Conservation (phyloP, 2,113 vertebrate species). For the Bungarus multicinctus region DNA sequence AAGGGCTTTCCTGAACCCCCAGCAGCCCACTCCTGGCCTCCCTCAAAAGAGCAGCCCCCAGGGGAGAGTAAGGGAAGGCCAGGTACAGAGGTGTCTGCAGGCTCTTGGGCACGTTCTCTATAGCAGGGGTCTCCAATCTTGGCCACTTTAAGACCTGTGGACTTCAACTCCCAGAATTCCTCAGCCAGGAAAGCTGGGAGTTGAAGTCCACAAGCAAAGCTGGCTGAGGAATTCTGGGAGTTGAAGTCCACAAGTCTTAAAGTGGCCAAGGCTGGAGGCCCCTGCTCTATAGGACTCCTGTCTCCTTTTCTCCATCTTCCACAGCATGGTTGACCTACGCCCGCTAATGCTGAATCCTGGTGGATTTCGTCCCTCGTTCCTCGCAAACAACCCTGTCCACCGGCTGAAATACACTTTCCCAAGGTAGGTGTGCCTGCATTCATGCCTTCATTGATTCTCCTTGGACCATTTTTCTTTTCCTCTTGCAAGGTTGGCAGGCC, state of each 20-base stretch:
- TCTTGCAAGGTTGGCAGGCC: neutral
- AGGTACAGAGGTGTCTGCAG: neutral
- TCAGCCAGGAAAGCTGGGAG: too few relatives aligned
- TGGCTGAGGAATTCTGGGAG: too few relatives aligned
- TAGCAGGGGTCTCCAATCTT: too few relatives aligned
- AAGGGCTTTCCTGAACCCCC: too few relatives aligned
- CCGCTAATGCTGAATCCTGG: slow-evolving; percentile 18
- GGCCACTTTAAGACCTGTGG: too few relatives aligned
- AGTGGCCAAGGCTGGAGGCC: too few relatives aligned
- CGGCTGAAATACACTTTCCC: slow-evolving; percentile 37
- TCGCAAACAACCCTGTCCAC: slow-evolving; percentile 18
- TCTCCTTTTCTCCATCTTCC: slow-evolving; percentile 23
- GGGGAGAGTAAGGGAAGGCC: neutral
- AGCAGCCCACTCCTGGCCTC: neutral
- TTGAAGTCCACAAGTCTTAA: too few relatives aligned
- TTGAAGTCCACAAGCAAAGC: too few relatives aligned
- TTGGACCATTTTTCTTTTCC: neutral
- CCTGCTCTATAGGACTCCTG: neutral
- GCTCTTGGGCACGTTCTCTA: neutral
- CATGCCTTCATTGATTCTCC: neutral
- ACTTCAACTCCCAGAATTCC: too few relatives aligned
- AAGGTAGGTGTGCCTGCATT: slow-evolving; percentile 4
- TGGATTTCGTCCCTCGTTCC: slow-evolving; percentile 13
- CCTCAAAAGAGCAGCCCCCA: neutral
- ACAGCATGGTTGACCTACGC: slow-evolving; percentile 25